A percentile compares a stretch with the other conserved stretches of the same genome.
phyloP scores from a whole-genome alignment of 2,113 vertebrate genomes.

The Corydoras maculifer region DNA sequence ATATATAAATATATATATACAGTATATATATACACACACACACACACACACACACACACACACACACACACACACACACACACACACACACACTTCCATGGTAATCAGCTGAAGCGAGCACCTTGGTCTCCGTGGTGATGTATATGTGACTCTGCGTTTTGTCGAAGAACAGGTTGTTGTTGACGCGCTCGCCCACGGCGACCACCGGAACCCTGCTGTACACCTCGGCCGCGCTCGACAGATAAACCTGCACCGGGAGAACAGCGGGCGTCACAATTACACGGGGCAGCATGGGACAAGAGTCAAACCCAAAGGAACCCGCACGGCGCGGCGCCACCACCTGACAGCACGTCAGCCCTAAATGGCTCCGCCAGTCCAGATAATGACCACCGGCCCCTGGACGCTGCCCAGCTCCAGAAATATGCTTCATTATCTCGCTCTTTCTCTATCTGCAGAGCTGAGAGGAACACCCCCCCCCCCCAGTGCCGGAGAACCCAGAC shows the following conservation, averaged over 20 bases:
- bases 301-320: slow-evolving; percentile 35
- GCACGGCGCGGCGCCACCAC: slow-evolving; percentile 21
- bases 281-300: slow-evolving; percentile 30
- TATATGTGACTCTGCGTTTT: slow-evolving; percentile 71
- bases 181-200: slow-evolving; percentile 72
- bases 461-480: background rate
- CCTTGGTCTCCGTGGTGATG: slow-evolving; percentile 86
- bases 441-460: background rate
- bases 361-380: slow-evolving; percentile 22
- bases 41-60: slow-evolving; percentile 2
- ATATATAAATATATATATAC: too few relatives aligned
- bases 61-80: slow-evolving; percentile 17
- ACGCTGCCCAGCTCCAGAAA: slow-evolving; percentile 19
- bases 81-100: slow-evolving; percentile 20
- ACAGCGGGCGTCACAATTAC: slow-evolving; percentile 35
- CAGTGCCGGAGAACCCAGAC: slow-evolving; percentile 1
- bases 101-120: slow-evolving; percentile 51
- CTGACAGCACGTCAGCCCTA: slow-evolving; percentile 33
- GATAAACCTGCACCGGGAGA: slow-evolving; percentile 70
- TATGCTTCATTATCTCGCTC: background rate
- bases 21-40: background rate
- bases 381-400: slow-evolving; percentile 31
- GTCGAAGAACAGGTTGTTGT: slow-evolving; percentile 83
- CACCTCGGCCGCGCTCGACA: slow-evolving; percentile 59
- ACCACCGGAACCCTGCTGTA: slow-evolving; percentile 69